Base-by-base conservation (phyloP, 2,888 invertebrate genomes). In the Pomacea canaliculata region DNA sequence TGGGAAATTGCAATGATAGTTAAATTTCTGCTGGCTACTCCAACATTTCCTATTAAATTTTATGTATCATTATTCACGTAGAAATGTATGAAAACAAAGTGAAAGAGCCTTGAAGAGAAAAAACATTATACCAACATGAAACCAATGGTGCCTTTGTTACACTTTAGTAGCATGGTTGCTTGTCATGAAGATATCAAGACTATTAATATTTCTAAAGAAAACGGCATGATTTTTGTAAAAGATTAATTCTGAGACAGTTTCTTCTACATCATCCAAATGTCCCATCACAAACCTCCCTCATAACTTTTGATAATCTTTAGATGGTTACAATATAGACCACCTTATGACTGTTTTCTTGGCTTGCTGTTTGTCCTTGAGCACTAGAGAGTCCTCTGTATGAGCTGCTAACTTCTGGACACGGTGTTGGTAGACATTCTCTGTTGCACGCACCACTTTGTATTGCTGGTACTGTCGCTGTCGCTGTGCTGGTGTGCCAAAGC, bases 381-480 rank as follows among this genome's bases (percentile, higher is more conserved):
- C 84, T 46, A 96, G 85, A 0, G 94, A 91, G 65, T 93, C 92
- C 78, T 95, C 95, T 1, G 93, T 92, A 1, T 93, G 93, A 0
- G 92, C 76, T 13, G 86, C 78, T 82, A 82, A 75, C 79, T 90
- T 89, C 77, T 89, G 85, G 18, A 91, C 93, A 92, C 85, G 92
- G 85, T 93, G 93, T 71, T 93, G 91, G 75, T 92, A 91, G 12
- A 95, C 93, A 77, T 93, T 94, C 81, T 94, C 94, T 16, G 94
- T 93, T 0, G 96, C 96, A 86, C 93, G 93, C 79, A 93, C 92
- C 0, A 95, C 95, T 82, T 94, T 91, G 51, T 93, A 91, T 87
- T 94, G 94, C 37, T 93, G 92, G 90, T 94, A 95, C 85, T 96
- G 95, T 81, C 94, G 95, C 88, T 96, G 93, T 63, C 97, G 92